These are phyloP conservation scores for Phasia obesa DNA, from an alignment of 2,888 invertebrate species.

Conservation along the genomic window DNA sequence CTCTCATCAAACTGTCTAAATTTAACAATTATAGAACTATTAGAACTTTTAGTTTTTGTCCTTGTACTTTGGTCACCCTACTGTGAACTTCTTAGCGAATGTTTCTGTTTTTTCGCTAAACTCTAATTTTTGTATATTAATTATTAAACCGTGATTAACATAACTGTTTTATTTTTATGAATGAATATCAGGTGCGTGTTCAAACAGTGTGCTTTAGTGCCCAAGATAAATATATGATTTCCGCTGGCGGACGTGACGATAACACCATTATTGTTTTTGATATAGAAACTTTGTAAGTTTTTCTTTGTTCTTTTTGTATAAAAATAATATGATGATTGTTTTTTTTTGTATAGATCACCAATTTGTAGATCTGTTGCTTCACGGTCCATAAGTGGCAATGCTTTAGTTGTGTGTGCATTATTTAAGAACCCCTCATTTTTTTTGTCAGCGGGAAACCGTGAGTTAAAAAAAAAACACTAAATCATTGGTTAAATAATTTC, in stretches of 20 bases:
- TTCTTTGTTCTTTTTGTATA: not conserved
- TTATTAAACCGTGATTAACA: no score
- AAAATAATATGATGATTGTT: not conserved
- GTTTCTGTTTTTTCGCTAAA: no score
- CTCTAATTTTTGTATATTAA: not conserved
- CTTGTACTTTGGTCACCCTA: no score
- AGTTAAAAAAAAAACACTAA: conserved; percentile 74
- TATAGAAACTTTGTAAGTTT: conserved; percentile 83
- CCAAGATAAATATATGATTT: conserved; percentile 91
- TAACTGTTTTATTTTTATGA: conserved; percentile 11
- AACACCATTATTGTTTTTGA: conserved; percentile 94
- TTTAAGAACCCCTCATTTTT: conserved; percentile 86
- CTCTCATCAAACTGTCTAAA: no score
- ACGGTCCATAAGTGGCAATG: conserved; percentile 88
- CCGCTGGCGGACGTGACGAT: conserved; percentile 95
- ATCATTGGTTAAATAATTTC: not conserved
- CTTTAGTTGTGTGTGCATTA: conserved; percentile 84
- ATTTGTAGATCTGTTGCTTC: conserved; percentile 86
- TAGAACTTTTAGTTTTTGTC: no score
- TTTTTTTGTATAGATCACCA: conserved; percentile 82
- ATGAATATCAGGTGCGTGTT: conserved; percentile 86
- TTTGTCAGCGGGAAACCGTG: conserved; percentile 88
- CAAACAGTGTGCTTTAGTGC: conserved; percentile 92
- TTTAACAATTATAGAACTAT: no score
- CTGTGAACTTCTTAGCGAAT: no score